Evolutionary conservation across 2,113 vertebrate genomes (phyloP), one percentile per base, ranked within the genome.

Genomic region (Drymodes brunneopygia): DNA sequence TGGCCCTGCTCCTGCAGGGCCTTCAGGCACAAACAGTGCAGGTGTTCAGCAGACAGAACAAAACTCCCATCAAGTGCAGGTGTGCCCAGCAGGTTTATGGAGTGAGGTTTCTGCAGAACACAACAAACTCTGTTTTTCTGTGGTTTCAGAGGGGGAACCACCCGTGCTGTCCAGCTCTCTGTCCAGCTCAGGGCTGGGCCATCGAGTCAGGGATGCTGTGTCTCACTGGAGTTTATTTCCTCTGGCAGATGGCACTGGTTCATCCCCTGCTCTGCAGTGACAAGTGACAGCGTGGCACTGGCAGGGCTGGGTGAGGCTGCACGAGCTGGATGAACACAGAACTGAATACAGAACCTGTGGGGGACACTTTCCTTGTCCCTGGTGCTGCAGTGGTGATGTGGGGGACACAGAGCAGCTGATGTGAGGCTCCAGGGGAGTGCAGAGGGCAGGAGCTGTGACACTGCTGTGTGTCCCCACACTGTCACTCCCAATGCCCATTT

Each of bases 191-290:
- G 84, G 90, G 77, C 70, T 91, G 85, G 71, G 86, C 61, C 84
- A 61, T 94, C 97, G 94, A 81, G 72, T 42, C 83, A 47, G 80
- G 87, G 35, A 25, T 45, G 94, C 91, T 74, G 60, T 97, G 97
- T 97, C 81, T 97, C 96, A 92, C 95, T 92, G 91, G 33, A 53
- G 6, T 84, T 94, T 92, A 6, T 86, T 94, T 93, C 82, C 40
- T 91, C 75, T 96, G 38, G 14, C 93, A 93, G 95, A 94, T 97
- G 97, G 94, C 89, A 84, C 91, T 65, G 61, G 93, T 97, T 96
- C 87, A 87, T 95, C 88, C 93, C 74, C 56, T 61, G 94, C 88
- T 79, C 86, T 65, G 70, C 65, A 94, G 64, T 95, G 96, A 79
- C 94, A 94, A 94, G 64, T 95, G 96, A 79, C 94, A 94, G 72